Conservation (phyloP, 2,888 invertebrate species). For the Amblyteles armatorius region DNA sequence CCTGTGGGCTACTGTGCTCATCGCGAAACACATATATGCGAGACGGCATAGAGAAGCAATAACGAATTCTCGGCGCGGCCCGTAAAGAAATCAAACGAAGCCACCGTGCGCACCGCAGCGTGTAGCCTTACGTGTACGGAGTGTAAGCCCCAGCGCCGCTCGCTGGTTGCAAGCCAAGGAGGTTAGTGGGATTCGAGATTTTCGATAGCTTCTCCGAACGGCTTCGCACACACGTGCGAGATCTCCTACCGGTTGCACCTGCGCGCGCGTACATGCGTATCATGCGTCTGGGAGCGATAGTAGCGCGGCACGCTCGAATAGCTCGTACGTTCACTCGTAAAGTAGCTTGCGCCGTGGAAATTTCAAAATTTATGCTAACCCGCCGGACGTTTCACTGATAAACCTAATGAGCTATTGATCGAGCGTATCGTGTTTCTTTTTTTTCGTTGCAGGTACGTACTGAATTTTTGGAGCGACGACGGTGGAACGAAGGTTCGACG, state of each 20-base stretch:
- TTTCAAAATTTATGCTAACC: slow-evolving; percentile 16
- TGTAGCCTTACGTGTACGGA: slow-evolving; percentile 20
- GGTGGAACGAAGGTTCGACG: not conserved
- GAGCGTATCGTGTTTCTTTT: slow-evolving; percentile 19
- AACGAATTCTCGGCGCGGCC: slow-evolving; percentile 73
- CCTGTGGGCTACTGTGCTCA: slow-evolving; percentile 22
- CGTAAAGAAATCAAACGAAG: slow-evolving; percentile 74
- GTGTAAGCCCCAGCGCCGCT: slow-evolving; percentile 10
- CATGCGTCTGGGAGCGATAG: slow-evolving; percentile 17
- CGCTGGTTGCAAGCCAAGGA: slow-evolving; percentile 79
- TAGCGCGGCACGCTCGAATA: slow-evolving; percentile 41
- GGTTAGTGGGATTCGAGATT: slow-evolving; percentile 82
- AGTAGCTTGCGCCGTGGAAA: slow-evolving; percentile 12
- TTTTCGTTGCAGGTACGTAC: slow-evolving; percentile 65
- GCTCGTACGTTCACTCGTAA: slow-evolving; percentile 42
- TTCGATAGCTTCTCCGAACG: slow-evolving; percentile 77
- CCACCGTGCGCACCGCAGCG: slow-evolving; percentile 45
- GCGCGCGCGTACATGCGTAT: slow-evolving; percentile 25
- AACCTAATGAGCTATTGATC: slow-evolving; percentile 28
- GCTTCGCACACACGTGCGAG: slow-evolving; percentile 13
- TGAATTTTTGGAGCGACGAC: not conserved
- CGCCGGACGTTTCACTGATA: not conserved
- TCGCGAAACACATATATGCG: slow-evolving; percentile 66
- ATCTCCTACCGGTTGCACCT: slow-evolving; percentile 42
- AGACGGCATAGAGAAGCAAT: slow-evolving; percentile 76